A percentile compares a stretch with the other conserved stretches of the same genome.
These are phyloP conservation scores for Diarsia mendica DNA, from an alignment of 2,888 invertebrate genomes.

Conservation along the genomic window DNA sequence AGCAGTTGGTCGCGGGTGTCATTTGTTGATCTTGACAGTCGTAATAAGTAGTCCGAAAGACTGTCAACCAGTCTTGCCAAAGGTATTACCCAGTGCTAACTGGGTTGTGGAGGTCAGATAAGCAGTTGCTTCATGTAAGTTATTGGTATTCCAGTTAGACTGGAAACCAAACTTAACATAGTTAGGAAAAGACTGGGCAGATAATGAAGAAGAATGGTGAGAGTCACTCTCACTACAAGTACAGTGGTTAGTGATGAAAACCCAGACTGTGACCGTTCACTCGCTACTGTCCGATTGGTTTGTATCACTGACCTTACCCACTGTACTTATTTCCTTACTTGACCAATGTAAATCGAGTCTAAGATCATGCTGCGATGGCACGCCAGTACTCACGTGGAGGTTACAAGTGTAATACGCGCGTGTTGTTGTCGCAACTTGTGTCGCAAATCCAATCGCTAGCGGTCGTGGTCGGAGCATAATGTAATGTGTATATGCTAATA, in stretches of 20 bases:
- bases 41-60: no score
- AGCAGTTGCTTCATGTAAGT: neutral
- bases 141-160: neutral
- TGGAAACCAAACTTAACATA: neutral
- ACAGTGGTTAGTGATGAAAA: neutral
- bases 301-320: neutral
- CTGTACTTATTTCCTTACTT: neutral
- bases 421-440: neutral
- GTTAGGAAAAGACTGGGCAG: neutral
- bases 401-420: neutral
- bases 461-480: neutral
- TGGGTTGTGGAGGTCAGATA: neutral
- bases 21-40: neutral
- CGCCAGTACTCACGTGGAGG: neutral
- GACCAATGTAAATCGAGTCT: neutral
- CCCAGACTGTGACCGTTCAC: neutral
- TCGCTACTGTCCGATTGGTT: neutral
- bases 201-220: neutral
- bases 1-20: neutral
- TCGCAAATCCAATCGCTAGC: neutral
- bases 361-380: neutral
- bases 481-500: constrained; percentile 49
- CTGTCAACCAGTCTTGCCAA: neutral
- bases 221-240: neutral
- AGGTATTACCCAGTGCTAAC: neutral